Base-by-base conservation (phyloP, 1,140 invertebrate genomes). In the Medauroidea extradentata region DNA sequence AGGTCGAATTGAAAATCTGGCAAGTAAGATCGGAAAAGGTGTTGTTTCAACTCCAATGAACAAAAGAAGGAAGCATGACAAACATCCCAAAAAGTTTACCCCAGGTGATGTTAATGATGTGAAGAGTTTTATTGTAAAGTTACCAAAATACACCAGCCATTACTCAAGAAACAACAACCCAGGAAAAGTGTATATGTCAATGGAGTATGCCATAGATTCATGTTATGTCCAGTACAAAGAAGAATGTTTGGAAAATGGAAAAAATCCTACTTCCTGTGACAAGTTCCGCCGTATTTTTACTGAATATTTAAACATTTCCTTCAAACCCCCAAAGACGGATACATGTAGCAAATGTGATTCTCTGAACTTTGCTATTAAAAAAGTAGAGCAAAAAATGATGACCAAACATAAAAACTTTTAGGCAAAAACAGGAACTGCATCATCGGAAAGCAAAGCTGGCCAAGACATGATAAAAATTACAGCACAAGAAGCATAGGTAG, bases 181-280 rank as follows among this genome's bases (percentile, higher is more conserved):
- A 51, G 29, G 50, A n/a, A 57, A 38, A 38, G 11, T 27, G n/a
- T 57, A 25, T n/a, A 57, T 57, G 55, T 51, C 21, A 53, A 51
- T 51, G 55, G 55, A 57, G 19, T 51, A 57, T 23, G 14, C 55
- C 11, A n/a, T 51, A 13, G 55, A 48, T 18, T 42, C 34, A 13
- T 55, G 53, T 24, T 55, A 42, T 43, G 18, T 42, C 11, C n/a
- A 55, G 19, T 55, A 42, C 38, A 41, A 42, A 4, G 29, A 34
- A 34, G 34, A 55, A 24, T 23, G 19, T 14, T 11, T 43, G 23
- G n/a, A 55, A 55, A 19, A 21, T 14, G 21, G 19, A 23, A 41
- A 42, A 24, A 13, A 29, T 41, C 29, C 14, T 19, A 25, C 34
- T 16, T 42, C 53, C 23, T 11, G 14, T 11, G 53, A 42, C 27